Conservation (phyloP, 1,140 invertebrate genomes). For the Parapsyche elsis region DNA sequence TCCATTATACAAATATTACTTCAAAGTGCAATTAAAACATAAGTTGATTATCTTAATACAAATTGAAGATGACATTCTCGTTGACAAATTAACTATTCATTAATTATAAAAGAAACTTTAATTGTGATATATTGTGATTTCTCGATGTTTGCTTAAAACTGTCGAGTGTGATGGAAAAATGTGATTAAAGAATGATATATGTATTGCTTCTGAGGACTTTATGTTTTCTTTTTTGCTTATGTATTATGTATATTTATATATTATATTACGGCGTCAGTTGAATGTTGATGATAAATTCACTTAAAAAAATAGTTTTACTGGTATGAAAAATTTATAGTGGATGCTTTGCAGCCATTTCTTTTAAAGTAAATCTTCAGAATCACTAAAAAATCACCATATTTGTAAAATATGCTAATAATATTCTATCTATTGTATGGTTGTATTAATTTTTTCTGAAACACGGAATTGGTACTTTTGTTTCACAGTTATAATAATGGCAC, state of each 20-base stretch:
- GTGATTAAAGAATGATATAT: slow-evolving; percentile 57
- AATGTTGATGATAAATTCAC: slow-evolving; percentile 1
- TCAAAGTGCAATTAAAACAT: slow-evolving; percentile 56
- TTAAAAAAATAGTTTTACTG: neutral
- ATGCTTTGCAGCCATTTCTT: neutral
- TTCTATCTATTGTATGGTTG: too few species aligned
- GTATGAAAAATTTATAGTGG: neutral
- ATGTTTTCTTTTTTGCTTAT: slow-evolving; percentile 42
- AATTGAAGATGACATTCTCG: slow-evolving; percentile 40
- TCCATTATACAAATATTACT: slow-evolving; percentile 51
- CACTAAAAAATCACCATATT: too few species aligned
- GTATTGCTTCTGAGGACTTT: slow-evolving; percentile 55
- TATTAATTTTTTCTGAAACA: too few species aligned
- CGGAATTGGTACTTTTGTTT: too few species aligned
- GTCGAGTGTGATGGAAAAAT: slow-evolving; percentile 57
- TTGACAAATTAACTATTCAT: slow-evolving; percentile 50
- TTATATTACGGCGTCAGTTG: neutral
- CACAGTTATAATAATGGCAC: too few species aligned
- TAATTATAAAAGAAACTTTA: slow-evolving; percentile 52
- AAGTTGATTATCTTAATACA: slow-evolving; percentile 46
- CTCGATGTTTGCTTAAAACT: slow-evolving; percentile 57
- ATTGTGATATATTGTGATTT: slow-evolving; percentile 57
- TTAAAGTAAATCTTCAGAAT: neutral
- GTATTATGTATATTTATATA: slow-evolving; percentile 9
- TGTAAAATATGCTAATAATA: too few species aligned